Evolutionary conservation across 2,888 invertebrate genomes (phyloP), one percentile per base, ranked within the genome.

Genomic region (Lepidochrysops patricia): DNA sequence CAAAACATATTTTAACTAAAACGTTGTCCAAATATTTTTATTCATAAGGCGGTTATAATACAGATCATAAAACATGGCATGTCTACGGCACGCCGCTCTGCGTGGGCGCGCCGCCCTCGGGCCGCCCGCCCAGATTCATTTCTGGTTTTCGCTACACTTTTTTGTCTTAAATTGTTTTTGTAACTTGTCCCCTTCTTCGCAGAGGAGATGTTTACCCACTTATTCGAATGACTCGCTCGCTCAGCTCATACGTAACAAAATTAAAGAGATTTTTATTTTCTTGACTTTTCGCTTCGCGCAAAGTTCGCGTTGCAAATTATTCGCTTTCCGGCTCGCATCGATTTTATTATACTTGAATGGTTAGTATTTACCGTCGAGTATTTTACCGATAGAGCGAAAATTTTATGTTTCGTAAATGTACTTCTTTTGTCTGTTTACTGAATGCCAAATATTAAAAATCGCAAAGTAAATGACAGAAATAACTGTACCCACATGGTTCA

Each of bases 81-180:
- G 50, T 68, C 65, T 70, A 60, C 0, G 37, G 7, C 12, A 7
- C 37, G 57, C 77, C 81, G 34, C 62, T 63, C 68, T 66, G 72
- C 74, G 74, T 73, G 76, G 77, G 72, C 70, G 75, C 76, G 73
- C 69, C 66, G 74, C 71, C 73, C 72, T 69, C 76, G 79, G 80
- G 76, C 71, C 80, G 72, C 81, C 84, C 82, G 78, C 78, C 79
- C 82, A 78, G 80, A 84, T 84, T 86, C 86, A 85, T 84, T 86
- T 83, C 85, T 85, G 83, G 81, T 84, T 83, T 82, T 85, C 84
- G 81, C 79, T 85, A 78, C 82, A 84, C 85, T 86, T 86, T 85
- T 85, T 86, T 85, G 82, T 84, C 85, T 85, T 82, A 80, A 83
- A 84, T 82, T 79, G 82, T 82, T 83, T 82, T 79, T 75, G 78